phyloP scores from a whole-genome alignment of 1,140 invertebrate species.

The Drosophila ananassae region DNA sequence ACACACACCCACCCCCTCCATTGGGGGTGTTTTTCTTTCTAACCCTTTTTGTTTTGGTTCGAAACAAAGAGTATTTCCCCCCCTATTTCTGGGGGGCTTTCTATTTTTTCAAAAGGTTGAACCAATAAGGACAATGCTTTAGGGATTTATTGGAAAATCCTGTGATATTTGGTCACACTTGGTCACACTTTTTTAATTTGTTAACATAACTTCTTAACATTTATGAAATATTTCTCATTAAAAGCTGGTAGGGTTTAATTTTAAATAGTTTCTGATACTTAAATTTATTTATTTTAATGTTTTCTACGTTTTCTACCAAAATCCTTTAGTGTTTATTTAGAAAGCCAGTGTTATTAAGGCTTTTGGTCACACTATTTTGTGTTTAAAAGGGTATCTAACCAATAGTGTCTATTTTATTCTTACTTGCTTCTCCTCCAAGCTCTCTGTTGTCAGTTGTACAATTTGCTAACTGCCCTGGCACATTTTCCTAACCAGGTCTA shows the following conservation, averaged over 20 bases:
- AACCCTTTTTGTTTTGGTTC: constrained; percentile 35
- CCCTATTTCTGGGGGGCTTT: background rate
- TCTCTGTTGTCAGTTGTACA: constrained; percentile 18
- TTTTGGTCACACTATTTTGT: background rate
- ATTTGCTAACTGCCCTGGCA: constrained; percentile 51
- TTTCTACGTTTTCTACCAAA: no score
- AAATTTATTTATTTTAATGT: no score
- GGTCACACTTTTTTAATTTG: no score
- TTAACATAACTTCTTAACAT: no score
- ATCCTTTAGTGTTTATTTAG: no score
- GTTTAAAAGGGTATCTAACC: constrained; percentile 2
- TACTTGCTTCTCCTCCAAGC: constrained; percentile 7
- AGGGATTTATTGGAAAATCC: no score
- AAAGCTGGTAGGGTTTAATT: no score
- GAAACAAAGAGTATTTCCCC: background rate
- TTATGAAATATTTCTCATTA: no score
- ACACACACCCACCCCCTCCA: background rate
- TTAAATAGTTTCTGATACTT: no score
- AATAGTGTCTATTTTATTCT: background rate
- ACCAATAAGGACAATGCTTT: no score
- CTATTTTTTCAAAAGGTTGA: background rate
- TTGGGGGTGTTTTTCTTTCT: constrained; percentile 8
- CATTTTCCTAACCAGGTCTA: constrained; percentile 74
- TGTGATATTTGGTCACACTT: no score
- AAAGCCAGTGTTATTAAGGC: background rate